A percentile compares a stretch with the other conserved stretches of the same genome.
phyloP scores from a whole-genome alignment of 2,888 invertebrate genomes.

The Azorinus chamasolen region DNA sequence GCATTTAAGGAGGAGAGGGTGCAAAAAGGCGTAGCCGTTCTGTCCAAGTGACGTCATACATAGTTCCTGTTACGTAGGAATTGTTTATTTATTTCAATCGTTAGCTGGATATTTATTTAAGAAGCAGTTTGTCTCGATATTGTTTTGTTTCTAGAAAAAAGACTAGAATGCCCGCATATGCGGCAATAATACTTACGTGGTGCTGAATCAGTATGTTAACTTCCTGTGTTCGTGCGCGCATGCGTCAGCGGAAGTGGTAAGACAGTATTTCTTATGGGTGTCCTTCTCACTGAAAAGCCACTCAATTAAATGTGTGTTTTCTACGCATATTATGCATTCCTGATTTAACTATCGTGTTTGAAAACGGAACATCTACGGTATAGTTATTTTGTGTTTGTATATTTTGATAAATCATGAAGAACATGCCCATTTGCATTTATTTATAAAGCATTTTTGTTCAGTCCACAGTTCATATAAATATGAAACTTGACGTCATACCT shows the following conservation, averaged over 20 bases:
- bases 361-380: too few species aligned
- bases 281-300: too few species aligned
- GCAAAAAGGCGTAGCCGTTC: not conserved
- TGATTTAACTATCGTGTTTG: slow-evolving; percentile 7
- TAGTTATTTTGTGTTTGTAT: slow-evolving; percentile 21
- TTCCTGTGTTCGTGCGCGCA: too few species aligned
- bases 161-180: slow-evolving; percentile 46
- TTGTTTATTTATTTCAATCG: slow-evolving; percentile 32
- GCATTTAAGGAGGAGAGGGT: not conserved
- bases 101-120: slow-evolving; percentile 41
- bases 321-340: slow-evolving; percentile 46
- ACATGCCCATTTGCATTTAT: slow-evolving; percentile 12
- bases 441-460: slow-evolving; percentile 2
- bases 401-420: slow-evolving; percentile 5
- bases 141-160: slow-evolving; percentile 45
- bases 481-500: too few species aligned
- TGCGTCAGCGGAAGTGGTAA: too few species aligned
- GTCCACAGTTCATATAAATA: too few species aligned
- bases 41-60: not conserved
- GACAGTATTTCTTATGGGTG: too few species aligned
- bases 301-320: slow-evolving; percentile 6
- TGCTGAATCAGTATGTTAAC: too few species aligned
- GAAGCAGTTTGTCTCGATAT: slow-evolving; percentile 33
- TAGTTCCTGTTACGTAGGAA: not conserved
- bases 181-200: too few species aligned